A percentile compares a stretch with the other conserved stretches of the same genome.
Conservation (phyloP, 2,113 vertebrate species). For the Spheniscus mendiculus region DNA sequence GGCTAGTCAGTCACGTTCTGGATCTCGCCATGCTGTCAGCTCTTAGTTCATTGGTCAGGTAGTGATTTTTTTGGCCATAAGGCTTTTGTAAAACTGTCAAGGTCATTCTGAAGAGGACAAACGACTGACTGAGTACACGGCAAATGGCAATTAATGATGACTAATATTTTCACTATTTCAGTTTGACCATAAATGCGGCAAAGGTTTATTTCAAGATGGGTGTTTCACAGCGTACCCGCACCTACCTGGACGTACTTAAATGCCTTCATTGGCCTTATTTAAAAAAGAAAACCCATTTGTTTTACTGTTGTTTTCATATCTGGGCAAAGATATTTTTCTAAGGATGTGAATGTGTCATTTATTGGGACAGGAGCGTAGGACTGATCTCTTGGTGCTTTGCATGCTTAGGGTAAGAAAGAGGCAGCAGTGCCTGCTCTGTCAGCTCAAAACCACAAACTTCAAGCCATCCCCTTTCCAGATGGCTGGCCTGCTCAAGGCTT, state of each 20-base stretch:
- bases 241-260: background rate
- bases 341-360: background rate
- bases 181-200: background rate
- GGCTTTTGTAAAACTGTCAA: background rate
- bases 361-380: background rate
- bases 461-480: background rate
- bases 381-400: background rate
- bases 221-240: background rate
- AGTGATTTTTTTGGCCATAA: background rate
- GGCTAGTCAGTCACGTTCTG: background rate
- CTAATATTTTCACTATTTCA: background rate
- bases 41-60: background rate
- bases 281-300: too few species aligned
- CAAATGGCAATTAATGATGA: background rate
- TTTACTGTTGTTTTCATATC: background rate
- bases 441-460: background rate
- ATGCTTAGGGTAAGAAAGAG: background rate
- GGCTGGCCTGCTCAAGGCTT: background rate
- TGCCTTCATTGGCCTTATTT: background rate
- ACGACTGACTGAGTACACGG: fast-evolving
- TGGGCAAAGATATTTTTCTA: background rate
- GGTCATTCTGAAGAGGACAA: background rate
- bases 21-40: background rate
- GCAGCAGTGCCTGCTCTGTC: background rate
- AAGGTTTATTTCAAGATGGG: background rate